Conservation (phyloP, 2,888 invertebrate species). For the Chouioia cunea region DNA sequence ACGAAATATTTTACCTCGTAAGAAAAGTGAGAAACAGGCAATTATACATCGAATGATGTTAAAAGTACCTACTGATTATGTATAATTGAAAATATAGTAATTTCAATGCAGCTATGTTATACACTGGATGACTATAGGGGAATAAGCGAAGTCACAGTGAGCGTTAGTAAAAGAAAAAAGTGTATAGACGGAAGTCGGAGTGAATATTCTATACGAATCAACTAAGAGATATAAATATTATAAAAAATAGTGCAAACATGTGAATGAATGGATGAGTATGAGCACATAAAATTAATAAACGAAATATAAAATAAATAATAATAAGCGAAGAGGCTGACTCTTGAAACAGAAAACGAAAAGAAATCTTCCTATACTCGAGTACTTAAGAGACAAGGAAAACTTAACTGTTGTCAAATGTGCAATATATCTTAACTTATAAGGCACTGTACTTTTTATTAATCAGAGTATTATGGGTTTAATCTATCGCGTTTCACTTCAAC, state of each 20-base stretch:
- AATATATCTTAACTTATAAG: constrained; percentile 68
- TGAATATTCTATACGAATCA: constrained; percentile 42
- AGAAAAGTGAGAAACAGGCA: constrained; percentile 32
- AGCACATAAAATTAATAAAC: constrained; percentile 7
- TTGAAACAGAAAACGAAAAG: constrained; percentile 26
- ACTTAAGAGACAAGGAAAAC: constrained; percentile 58
- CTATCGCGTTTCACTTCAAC: background rate
- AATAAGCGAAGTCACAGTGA: constrained; percentile 5
- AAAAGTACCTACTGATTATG: constrained; percentile 52
- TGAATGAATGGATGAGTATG: constrained; percentile 1
- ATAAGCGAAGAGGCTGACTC: constrained; percentile 2
- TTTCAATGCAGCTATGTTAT: constrained; percentile 39
- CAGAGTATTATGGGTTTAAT: background rate
- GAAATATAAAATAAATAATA: constrained; percentile 7
- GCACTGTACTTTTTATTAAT: constrained; percentile 60
- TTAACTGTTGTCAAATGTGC: constrained; percentile 69
- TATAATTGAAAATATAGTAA: constrained; percentile 39
- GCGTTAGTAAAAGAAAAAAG: constrained; percentile 26
- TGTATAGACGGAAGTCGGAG: constrained; percentile 45
- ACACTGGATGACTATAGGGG: background rate
- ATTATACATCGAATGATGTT: constrained; percentile 56
- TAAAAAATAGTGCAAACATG: constrained; percentile 16
- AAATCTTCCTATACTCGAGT: constrained; percentile 64
- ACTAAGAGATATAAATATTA: constrained; percentile 48
- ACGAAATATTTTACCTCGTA: constrained; percentile 13